phyloP scores from a whole-genome alignment of 2,888 invertebrate genomes.

The Lepidocyrtoides sp. region DNA sequence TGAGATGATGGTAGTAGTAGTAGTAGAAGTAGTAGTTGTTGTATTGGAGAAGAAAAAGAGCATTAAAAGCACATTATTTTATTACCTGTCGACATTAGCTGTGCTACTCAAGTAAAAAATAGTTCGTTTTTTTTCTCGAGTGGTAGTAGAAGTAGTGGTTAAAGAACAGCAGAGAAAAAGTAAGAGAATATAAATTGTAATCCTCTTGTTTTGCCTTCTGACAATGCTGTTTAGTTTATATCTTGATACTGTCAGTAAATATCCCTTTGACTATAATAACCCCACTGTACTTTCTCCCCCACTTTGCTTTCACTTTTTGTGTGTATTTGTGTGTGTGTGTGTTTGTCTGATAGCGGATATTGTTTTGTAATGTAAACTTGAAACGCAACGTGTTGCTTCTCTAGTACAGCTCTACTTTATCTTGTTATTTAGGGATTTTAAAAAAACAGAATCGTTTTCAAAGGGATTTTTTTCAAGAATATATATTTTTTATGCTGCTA shows the following conservation, averaged over 20 bases:
- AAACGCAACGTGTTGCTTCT: too few relatives aligned
- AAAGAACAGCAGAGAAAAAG: neutral
- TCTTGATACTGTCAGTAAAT: neutral
- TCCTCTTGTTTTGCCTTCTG: conserved; percentile 5
- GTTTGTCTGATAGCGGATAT: too few relatives aligned
- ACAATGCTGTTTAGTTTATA: neutral
- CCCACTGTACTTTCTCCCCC: neutral
- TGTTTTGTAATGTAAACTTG: too few relatives aligned
- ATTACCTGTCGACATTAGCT: conserved; percentile 64
- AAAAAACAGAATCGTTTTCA: too few relatives aligned
- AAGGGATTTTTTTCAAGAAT: too few relatives aligned
- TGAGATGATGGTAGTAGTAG: neutral
- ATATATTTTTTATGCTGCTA: too few relatives aligned
- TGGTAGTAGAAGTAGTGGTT: neutral
- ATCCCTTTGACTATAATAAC: too few relatives aligned
- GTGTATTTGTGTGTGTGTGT: too few relatives aligned
- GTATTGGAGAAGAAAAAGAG: neutral
- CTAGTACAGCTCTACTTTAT: too few relatives aligned
- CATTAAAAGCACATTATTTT: conserved; percentile 60
- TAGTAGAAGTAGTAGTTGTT: neutral
- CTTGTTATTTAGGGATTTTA: too few relatives aligned
- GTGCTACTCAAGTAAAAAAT: conserved; percentile 24
- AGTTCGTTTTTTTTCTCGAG: neutral
- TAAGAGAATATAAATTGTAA: conserved; percentile 18
- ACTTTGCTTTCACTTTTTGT: too few relatives aligned